phyloP scores from a whole-genome alignment of 1,140 invertebrate genomes.

The Acromyrmex charruanus region DNA sequence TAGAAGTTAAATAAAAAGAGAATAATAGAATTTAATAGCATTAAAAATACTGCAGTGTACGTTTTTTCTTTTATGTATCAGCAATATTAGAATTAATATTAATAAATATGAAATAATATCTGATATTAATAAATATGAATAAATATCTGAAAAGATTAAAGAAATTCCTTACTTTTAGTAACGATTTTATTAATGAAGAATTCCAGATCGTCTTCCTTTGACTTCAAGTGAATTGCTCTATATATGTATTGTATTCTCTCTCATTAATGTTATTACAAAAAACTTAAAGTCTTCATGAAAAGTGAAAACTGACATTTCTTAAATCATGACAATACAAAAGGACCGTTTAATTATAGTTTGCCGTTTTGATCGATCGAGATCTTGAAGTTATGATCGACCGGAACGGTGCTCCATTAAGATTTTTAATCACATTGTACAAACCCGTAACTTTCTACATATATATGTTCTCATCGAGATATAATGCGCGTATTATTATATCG shows the following conservation, averaged over 20 bases:
- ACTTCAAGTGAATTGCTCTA: not conserved
- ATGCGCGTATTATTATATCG: slow-evolving; percentile 50
- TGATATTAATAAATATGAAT: not conserved
- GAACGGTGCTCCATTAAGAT: slow-evolving; percentile 40
- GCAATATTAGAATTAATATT: not conserved
- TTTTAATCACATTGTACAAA: slow-evolving; percentile 33
- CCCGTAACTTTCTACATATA: slow-evolving; percentile 40
- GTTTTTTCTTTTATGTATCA: not conserved
- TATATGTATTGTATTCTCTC: not conserved
- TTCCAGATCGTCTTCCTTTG: not conserved
- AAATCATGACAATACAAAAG: not conserved
- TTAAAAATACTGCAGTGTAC: not conserved
- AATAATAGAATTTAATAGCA: not conserved
- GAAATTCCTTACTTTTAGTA: not conserved
- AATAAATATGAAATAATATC: not conserved
- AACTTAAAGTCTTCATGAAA: not conserved
- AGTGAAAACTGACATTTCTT: not conserved
- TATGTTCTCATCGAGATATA: not conserved
- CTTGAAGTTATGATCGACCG: slow-evolving; percentile 18
- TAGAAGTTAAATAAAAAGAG: not conserved
- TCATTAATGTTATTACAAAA: slow-evolving; percentile 6
- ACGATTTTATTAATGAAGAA: not conserved
- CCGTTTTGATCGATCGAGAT: slow-evolving; percentile 26
- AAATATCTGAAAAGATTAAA: not conserved
- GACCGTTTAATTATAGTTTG: slow-evolving; percentile 1